Evolutionary conservation across 2,113 vertebrate genomes (phyloP), one percentile per base, ranked within the genome.

Genomic region (Meles meles): DNA sequence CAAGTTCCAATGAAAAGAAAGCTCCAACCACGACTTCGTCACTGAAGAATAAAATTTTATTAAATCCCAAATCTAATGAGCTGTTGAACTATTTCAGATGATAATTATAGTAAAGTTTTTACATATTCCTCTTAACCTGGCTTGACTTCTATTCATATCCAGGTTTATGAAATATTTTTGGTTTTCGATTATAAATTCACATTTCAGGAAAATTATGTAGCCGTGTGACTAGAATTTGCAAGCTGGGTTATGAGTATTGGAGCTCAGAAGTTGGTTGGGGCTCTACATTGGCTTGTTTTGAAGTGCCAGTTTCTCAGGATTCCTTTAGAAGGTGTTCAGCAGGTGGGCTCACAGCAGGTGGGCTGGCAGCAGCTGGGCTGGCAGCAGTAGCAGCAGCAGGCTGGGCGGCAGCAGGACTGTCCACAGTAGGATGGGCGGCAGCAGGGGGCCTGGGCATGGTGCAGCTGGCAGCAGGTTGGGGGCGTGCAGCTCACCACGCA

Each of bases 331-430:
- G n/a, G 67, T 49, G 77, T 83, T 97, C 21, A 94, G 74, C 96
- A 93, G 63, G 8, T 14, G 72, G 96, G n/a, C 85, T 44, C 71
- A 71, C 90, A 97, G 87, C 90, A 55, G 84, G 14, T 94, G 18
- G 88, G 3, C 57, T 84, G 90, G 88, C 61, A 91, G 93, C 93
- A 97, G 97, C 90, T 96, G 55, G 97, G 79, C 94, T 95, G 96
- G 42, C 86, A 76, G 39, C 93, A 94, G 83, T 86, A 31, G 82
- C n/a, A 67, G 59, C 96, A 97, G 96, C 93, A 95, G 81, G 90
- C 34, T 23, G 95, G 95, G 25, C 72, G 87, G 83, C 96, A 97
- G 61, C 82, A 57, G 61, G 96, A 92, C 88, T 97, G 96, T 14
- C 94, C 94, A 57, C 96, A 97, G 83, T 94, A 94, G 83, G 94